These are phyloP conservation scores for Etheostoma spectabile DNA, from an alignment of 2,113 vertebrate species.

Conservation along the genomic window DNA sequence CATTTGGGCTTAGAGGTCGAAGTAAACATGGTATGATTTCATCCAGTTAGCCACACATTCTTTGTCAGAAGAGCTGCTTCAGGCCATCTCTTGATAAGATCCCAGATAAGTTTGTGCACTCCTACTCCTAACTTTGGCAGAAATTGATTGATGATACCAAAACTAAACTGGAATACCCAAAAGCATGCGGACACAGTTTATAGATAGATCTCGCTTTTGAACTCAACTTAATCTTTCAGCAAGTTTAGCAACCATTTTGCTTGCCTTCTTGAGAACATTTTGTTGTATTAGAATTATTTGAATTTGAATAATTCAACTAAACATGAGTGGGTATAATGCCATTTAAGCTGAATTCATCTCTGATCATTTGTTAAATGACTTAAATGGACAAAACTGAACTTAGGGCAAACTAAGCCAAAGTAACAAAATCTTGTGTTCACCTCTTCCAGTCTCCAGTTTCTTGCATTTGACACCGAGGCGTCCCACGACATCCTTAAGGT, in stretches of 20 bases:
- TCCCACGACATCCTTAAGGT: slow-evolving; percentile 97
- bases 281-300: no score
- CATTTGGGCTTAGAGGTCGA: slow-evolving; percentile 53
- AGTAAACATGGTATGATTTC: slow-evolving; percentile 67
- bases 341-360: not conserved
- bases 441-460: slow-evolving; percentile 92
- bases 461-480: slow-evolving; percentile 98
- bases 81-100: slow-evolving; percentile 52
- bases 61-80: slow-evolving; percentile 45
- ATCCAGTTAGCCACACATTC: slow-evolving; percentile 49
- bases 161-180: slow-evolving; percentile 42
- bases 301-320: slow-evolving; percentile 8
- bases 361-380: slow-evolving; percentile 15
- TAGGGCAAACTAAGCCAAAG: not conserved
- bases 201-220: slow-evolving; percentile 22
- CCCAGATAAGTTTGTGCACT: slow-evolving; percentile 47
- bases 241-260: slow-evolving; percentile 11
- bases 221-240: slow-evolving; percentile 3
- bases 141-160: slow-evolving; percentile 54
- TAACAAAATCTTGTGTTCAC: slow-evolving; percentile 3
- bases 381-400: not conserved
- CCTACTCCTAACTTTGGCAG: slow-evolving; percentile 42
- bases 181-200: slow-evolving; percentile 24
- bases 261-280: not conserved
- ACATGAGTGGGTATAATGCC: not conserved